Percentiles rank a stretch among this genome's conserved stretches.
These are phyloP conservation scores for Pogona vitticeps DNA, from an alignment of 2,113 vertebrate species.

Conservation along the genomic window DNA sequence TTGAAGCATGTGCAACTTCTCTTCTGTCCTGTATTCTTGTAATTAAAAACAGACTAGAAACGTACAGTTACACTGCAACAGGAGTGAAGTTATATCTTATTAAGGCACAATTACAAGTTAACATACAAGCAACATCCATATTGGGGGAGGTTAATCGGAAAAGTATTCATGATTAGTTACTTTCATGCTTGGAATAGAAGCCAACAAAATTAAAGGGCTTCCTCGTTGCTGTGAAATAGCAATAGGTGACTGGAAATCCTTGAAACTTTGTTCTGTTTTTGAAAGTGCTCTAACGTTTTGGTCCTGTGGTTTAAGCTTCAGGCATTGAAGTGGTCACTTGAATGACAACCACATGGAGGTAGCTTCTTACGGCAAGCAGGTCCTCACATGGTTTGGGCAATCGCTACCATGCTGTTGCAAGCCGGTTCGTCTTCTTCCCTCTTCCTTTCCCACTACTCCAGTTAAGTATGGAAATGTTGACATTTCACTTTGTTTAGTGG, in stretches of 20 bases:
- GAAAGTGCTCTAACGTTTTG: background rate
- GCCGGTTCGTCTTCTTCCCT: background rate
- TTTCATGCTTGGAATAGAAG: background rate
- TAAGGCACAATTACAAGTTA: background rate
- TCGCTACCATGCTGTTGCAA: background rate
- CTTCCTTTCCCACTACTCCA: background rate
- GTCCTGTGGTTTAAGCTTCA: background rate
- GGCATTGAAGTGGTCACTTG: background rate
- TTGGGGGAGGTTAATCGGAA: no score
- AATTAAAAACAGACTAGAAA: background rate
- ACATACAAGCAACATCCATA: no score
- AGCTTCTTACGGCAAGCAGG: background rate
- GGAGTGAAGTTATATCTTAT: background rate
- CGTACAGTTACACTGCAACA: no score
- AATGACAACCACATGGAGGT: background rate
- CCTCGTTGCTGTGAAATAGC: background rate
- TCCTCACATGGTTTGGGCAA: background rate
- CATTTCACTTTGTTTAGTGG: conserved; percentile 6
- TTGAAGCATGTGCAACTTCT: background rate
- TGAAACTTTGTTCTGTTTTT: background rate
- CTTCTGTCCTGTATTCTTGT: background rate
- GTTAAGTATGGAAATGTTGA: background rate
- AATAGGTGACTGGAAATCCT: background rate
- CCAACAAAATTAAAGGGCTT: background rate
- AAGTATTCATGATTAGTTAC: background rate